Conservation (phyloP, 2,113 vertebrate genomes). For the Dasyurus viverrinus region DNA sequence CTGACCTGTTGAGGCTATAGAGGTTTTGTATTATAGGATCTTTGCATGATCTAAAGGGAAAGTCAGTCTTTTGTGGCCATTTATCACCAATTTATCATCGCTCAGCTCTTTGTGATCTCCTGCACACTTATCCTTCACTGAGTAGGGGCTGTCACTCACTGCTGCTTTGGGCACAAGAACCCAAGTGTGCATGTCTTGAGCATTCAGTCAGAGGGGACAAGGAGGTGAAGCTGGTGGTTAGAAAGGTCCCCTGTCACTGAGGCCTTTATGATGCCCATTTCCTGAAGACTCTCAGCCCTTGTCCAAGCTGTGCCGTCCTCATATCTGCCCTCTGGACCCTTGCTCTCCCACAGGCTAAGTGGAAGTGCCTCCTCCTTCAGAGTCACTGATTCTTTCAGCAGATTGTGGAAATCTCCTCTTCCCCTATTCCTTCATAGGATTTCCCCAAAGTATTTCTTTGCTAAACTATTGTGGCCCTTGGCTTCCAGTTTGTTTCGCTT, state of each 20-base stretch:
- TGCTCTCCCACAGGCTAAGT: too few relatives aligned
- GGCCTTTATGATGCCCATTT: not conserved
- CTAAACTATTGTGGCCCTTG: not conserved
- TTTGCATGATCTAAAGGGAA: conserved; percentile 37
- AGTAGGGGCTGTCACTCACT: too few relatives aligned
- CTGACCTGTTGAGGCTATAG: not conserved
- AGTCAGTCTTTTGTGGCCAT: conserved; percentile 20
- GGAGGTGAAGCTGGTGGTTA: too few relatives aligned
- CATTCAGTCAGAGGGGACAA: too few relatives aligned
- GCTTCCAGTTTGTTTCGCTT: not conserved
- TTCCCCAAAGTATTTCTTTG: not conserved
- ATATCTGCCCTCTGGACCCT: not conserved
- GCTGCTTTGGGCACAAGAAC: too few relatives aligned
- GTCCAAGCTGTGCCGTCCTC: not conserved
- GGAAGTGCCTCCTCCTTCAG: not conserved
- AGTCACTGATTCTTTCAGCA: not conserved
- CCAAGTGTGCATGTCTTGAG: too few relatives aligned
- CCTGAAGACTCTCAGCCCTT: not conserved
- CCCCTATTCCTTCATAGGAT: not conserved
- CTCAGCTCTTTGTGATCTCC: too few relatives aligned
- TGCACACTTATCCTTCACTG: too few relatives aligned
- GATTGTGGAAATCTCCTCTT: not conserved
- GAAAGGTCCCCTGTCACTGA: too few relatives aligned
- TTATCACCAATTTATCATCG: not conserved
- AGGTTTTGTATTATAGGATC: not conserved